A percentile compares a stretch with the other conserved stretches of the same genome.
Evolutionary conservation across 2,888 invertebrate species (phyloP).

Genomic region (Coenonympha arcania): DNA sequence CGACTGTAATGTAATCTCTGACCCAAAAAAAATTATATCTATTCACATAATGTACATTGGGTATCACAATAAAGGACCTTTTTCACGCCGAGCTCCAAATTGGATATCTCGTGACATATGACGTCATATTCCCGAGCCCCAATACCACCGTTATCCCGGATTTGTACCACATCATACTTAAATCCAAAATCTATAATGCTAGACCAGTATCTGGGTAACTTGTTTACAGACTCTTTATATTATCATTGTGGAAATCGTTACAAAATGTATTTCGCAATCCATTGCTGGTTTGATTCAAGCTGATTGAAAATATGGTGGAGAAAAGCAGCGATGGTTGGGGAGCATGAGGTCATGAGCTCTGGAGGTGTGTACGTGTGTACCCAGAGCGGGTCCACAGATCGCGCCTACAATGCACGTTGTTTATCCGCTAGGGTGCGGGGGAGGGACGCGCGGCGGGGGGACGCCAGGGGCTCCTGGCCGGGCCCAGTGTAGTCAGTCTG

Average conservation of each 20-base stretch:
- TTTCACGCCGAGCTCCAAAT: conserved; percentile 14
- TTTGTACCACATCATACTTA: conserved; percentile 47
- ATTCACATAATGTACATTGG: conserved; percentile 1
- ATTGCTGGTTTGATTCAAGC: conserved; percentile 26
- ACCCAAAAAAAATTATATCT: no score
- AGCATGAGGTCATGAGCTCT: conserved; percentile 28
- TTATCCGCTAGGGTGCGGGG: conserved; percentile 66
- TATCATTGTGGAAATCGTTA: conserved; percentile 31
- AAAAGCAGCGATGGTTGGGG: conserved; percentile 25
- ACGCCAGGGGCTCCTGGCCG: conserved; percentile 56
- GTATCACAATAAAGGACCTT: conserved; percentile 14
- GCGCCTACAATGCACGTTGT: conserved; percentile 73
- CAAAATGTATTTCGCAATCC: conserved; percentile 24
- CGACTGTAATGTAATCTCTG: no score
- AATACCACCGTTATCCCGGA: conserved; percentile 40
- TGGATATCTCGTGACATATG: conserved; percentile 15
- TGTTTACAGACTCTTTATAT: conserved; percentile 45
- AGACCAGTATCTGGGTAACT: conserved; percentile 56
- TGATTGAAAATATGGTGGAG: background rate
- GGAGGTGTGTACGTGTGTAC: conserved; percentile 45
- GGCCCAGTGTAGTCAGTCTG: conserved; percentile 58
- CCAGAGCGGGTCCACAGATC: conserved; percentile 58
- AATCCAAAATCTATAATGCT: conserved; percentile 67
- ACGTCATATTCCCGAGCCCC: conserved; percentile 16
- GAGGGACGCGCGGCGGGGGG: conserved; percentile 28